These are phyloP conservation scores for Philereme transversata DNA, from an alignment of 2,888 invertebrate genomes.

Conservation along the genomic window DNA sequence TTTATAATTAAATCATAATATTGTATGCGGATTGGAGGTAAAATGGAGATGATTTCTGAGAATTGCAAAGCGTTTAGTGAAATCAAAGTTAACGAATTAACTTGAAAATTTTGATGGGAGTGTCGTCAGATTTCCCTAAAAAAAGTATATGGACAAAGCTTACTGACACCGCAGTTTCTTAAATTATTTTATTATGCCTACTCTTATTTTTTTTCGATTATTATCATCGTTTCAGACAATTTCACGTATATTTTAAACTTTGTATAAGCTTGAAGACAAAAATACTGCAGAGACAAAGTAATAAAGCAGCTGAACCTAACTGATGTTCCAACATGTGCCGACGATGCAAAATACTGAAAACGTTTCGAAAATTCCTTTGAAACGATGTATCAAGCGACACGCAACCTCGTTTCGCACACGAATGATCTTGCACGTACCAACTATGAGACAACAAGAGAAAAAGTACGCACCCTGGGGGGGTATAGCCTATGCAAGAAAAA, in stretches of 20 bases:
- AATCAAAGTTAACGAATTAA: neutral
- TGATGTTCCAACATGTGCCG: neutral
- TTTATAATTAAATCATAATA: constrained; percentile 71
- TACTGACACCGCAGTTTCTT: no score
- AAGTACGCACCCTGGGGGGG: constrained; percentile 54
- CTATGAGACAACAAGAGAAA: constrained; percentile 46
- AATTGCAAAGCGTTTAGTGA: neutral
- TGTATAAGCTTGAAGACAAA: no score
- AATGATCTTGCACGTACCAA: constrained; percentile 16
- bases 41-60: neutral
- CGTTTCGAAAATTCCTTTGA: constrained; percentile 9
- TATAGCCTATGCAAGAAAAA: constrained; percentile 61
- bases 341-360: constrained; percentile 3
- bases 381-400: neutral
- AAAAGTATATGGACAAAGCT: no score
- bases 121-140: no score
- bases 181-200: no score
- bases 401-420: constrained; percentile 17
- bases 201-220: no score
- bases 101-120: no score
- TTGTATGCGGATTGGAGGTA: constrained; percentile 37
- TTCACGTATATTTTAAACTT: no score
- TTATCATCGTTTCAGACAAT: no score
- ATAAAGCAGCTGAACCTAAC: neutral
- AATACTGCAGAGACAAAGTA: no score